Percentiles rank a stretch among this genome's conserved stretches.
These are phyloP conservation scores for Cariama cristata DNA, from an alignment of 2,113 vertebrate species.

Conservation along the genomic window DNA sequence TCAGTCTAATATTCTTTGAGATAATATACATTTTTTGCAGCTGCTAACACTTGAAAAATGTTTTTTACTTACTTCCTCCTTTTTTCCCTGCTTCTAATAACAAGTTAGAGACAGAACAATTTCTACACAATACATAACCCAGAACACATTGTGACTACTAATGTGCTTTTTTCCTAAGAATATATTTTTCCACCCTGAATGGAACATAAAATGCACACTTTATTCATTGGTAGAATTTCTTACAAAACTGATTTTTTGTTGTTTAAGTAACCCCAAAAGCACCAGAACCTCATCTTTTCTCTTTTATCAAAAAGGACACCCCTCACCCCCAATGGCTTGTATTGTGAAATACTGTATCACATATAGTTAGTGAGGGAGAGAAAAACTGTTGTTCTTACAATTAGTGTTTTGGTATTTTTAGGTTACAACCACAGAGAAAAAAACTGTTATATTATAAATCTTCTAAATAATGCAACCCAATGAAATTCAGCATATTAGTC, in stretches of 20 bases:
- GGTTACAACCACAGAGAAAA: background rate
- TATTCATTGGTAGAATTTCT: background rate
- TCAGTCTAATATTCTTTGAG: slow-evolving; percentile 5
- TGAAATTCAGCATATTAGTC: background rate
- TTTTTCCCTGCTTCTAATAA: slow-evolving; percentile 12
- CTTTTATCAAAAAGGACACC: background rate
- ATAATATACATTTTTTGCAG: slow-evolving; percentile 21
- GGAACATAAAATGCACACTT: background rate
- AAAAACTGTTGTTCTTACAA: background rate
- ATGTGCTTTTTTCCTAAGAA: background rate
- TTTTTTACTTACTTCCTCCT: background rate
- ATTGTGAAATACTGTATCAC: background rate
- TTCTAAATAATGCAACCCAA: background rate
- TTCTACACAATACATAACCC: background rate
- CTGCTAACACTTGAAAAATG: slow-evolving; percentile 45
- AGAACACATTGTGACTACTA: background rate
- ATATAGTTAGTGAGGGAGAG: background rate
- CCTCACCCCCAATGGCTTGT: background rate
- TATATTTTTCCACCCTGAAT: background rate
- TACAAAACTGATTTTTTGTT: background rate
- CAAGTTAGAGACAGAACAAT: slow-evolving; percentile 23
- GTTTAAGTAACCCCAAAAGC: background rate
- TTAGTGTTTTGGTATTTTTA: background rate
- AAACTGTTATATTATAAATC: background rate
- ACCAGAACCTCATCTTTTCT: background rate